Percentiles rank a stretch among this genome's conserved stretches.
Conservation (phyloP, 2,888 invertebrate genomes). For the Caenorhabditis sp. region DNA sequence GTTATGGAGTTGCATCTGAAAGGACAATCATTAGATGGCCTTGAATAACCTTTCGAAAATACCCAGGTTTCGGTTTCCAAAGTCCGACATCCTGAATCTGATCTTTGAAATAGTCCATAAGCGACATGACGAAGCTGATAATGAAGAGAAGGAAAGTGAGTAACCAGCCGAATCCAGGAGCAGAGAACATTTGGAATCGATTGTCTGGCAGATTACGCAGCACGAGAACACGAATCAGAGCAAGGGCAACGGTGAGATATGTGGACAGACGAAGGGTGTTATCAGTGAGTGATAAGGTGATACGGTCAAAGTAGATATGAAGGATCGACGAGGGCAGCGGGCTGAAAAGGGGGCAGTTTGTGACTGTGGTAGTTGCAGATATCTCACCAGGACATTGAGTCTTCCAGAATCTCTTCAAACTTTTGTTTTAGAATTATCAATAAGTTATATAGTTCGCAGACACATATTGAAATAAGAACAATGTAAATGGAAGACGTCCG, state of each 20-base stretch:
- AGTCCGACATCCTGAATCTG: constrained; percentile 23
- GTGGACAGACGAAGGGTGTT: constrained; percentile 31
- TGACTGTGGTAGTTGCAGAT: too few relatives aligned
- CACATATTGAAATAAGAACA: constrained; percentile 30
- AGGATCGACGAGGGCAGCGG: constrained; percentile 21
- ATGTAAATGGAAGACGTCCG: constrained; percentile 47
- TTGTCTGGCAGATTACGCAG: constrained; percentile 34
- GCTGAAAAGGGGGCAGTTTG: too few relatives aligned
- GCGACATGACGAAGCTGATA: constrained; percentile 27
- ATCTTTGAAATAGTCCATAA: constrained; percentile 38
- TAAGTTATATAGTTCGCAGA: constrained; percentile 24
- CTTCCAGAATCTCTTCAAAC: constrained; percentile 9
- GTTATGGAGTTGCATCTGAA: constrained; percentile 34
- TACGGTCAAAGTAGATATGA: constrained; percentile 40
- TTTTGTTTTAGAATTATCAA: constrained; percentile 21
- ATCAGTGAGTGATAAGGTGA: constrained; percentile 21
- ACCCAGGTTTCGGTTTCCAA: constrained; percentile 34
- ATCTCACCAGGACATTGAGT: constrained; percentile 26
- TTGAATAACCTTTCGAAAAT: too few relatives aligned
- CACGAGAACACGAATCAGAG: constrained; percentile 22
- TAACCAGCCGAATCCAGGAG: constrained; percentile 49
- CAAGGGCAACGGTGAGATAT: constrained; percentile 29
- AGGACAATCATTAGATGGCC: too few relatives aligned
- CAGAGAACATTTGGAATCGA: constrained; percentile 51
- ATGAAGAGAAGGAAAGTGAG: constrained; percentile 33